Conservation (phyloP, 2,113 vertebrate species). For the Aphelocoma coerulescens region DNA sequence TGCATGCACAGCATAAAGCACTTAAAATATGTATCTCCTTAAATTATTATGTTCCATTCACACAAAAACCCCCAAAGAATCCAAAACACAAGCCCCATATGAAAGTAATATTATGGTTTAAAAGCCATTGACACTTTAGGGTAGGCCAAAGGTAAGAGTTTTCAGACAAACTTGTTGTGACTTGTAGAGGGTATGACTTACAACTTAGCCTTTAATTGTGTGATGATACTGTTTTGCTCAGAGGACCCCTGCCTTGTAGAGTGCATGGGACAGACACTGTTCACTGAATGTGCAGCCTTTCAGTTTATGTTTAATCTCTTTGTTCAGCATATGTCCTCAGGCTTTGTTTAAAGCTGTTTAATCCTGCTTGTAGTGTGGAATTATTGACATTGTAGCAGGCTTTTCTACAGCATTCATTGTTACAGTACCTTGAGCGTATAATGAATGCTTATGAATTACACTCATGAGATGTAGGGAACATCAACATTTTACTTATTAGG, state of each 20-base stretch:
- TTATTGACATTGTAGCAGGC: background rate
- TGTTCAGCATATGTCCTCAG: background rate
- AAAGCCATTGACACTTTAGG: background rate
- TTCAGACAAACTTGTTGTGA: background rate
- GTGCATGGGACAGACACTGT: background rate
- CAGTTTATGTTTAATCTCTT: background rate
- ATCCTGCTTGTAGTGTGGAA: background rate
- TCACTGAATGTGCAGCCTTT: background rate
- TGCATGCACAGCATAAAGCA: background rate
- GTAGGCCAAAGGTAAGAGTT: background rate
- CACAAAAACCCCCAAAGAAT: background rate
- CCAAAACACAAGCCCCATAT: background rate
- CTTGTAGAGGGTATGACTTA: background rate
- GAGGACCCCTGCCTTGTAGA: background rate
- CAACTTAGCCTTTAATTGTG: background rate
- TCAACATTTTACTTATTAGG: background rate
- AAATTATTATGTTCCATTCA: background rate
- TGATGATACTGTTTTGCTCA: background rate
- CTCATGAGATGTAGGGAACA: background rate
- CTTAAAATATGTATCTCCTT: background rate
- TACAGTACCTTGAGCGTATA: background rate
- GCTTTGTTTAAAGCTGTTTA: constrained; percentile 24
- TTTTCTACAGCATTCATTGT: background rate
- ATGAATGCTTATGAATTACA: background rate
- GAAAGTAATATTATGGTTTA: background rate